Evolutionary conservation across 2,888 invertebrate species (phyloP).

Genomic region (Cheilosia scutellata): DNA sequence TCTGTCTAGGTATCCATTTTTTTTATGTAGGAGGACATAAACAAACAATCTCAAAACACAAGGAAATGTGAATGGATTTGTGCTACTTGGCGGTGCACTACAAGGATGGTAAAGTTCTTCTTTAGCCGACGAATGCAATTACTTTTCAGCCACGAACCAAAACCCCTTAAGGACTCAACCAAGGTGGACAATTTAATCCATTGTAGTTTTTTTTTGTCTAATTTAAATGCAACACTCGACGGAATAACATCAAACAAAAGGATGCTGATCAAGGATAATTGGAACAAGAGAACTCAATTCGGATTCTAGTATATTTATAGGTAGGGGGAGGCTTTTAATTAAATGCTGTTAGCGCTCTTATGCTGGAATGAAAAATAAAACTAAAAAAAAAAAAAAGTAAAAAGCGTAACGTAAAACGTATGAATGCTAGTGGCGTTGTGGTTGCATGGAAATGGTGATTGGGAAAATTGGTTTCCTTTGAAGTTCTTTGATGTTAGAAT

Average conservation of each 20-base stretch:
- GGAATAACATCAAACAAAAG: conserved; percentile 4
- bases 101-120: not conserved
- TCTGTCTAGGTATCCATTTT: conserved; percentile 14
- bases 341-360: not conserved
- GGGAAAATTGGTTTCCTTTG: conserved; percentile 15
- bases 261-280: conserved; percentile 37
- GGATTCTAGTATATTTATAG: not conserved
- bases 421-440: not conserved
- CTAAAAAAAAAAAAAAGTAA: not conserved
- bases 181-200: not conserved
- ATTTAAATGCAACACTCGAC: not conserved
- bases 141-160: conserved; percentile 16
- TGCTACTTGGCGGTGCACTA: not conserved
- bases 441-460: not conserved
- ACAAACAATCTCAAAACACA: conserved; percentile 43
- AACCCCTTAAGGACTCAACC: not conserved
- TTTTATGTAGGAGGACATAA: conserved; percentile 9
- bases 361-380: not conserved
- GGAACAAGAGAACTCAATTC: conserved; percentile 29
- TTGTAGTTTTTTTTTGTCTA: not conserved
- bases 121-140: conserved; percentile 41
- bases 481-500: conserved; percentile 1
- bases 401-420: not conserved
- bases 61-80: conserved; percentile 30
- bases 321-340: conserved; percentile 6